Percentiles rank a stretch among this genome's conserved stretches.
Conservation (phyloP, 2,113 vertebrate species). For the Terrapene triunguis region DNA sequence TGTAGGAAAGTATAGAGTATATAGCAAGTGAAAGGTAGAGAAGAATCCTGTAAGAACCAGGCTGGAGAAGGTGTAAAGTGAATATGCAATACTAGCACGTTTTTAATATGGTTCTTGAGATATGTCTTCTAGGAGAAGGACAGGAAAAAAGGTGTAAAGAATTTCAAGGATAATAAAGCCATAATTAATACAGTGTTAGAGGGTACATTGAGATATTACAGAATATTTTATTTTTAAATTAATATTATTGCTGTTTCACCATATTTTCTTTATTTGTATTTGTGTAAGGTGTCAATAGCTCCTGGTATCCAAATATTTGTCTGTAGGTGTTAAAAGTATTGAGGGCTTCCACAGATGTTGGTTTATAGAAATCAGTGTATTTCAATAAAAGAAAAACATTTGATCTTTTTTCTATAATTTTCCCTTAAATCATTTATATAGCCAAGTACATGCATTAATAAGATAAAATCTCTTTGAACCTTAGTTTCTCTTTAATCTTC, state of each 20-base stretch:
- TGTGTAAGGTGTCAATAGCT: constrained; percentile 22
- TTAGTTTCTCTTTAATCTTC: constrained; percentile 73
- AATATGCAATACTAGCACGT: not conserved
- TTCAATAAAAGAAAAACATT: constrained; percentile 67
- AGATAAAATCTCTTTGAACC: constrained; percentile 73
- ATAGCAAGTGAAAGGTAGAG: not conserved
- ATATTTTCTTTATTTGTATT: not conserved
- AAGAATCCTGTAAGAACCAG: not conserved
- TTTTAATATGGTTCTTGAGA: constrained; percentile 28
- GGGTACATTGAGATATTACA: not conserved
- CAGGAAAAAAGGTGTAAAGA: not conserved
- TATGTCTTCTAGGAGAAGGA: not conserved
- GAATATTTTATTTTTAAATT: not conserved
- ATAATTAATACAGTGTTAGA: constrained; percentile 1
- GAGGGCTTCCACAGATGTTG: constrained; percentile 26
- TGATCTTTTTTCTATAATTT: constrained; percentile 7
- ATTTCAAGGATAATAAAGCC: constrained; percentile 8
- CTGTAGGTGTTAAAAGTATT: constrained; percentile 1
- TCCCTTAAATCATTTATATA: constrained; percentile 69
- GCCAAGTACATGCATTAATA: constrained; percentile 46
- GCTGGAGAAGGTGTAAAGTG: not conserved
- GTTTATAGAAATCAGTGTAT: constrained; percentile 29
- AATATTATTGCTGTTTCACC: not conserved
- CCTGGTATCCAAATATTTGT: constrained; percentile 15
- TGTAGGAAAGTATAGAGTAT: not conserved